These are phyloP conservation scores for Synergus itoensis DNA, from an alignment of 2,888 invertebrate genomes.

Conservation along the genomic window DNA sequence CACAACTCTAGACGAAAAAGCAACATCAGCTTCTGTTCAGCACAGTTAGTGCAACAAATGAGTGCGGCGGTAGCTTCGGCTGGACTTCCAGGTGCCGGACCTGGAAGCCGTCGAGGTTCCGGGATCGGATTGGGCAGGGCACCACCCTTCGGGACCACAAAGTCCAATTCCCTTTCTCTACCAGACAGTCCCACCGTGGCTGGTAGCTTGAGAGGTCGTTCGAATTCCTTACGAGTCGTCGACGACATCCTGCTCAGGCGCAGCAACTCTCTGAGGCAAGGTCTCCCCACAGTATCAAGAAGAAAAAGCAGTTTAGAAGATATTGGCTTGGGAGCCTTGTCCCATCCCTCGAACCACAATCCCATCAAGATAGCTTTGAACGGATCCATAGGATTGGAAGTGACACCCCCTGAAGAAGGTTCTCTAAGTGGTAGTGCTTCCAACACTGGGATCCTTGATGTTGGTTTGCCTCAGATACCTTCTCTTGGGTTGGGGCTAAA, in stretches of 20 bases:
- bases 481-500: constrained; percentile 60
- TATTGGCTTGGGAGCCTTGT: constrained; percentile 84
- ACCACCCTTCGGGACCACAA: constrained; percentile 89
- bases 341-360: constrained; percentile 86
- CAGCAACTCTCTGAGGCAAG: constrained; percentile 91
- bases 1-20: constrained; percentile 95
- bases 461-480: constrained; percentile 77
- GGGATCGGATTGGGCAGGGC: constrained; percentile 85
- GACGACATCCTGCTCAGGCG: constrained; percentile 91
- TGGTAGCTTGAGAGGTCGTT: constrained; percentile 88
- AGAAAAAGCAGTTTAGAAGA: constrained; percentile 92
- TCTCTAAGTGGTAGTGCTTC: constrained; percentile 76
- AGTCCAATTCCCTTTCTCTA: constrained; percentile 92
- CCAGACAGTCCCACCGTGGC: constrained; percentile 93
- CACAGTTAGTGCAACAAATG: constrained; percentile 85
- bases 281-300: constrained; percentile 84
- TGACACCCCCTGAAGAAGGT: constrained; percentile 81
- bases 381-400: constrained; percentile 91
- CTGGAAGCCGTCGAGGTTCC: constrained; percentile 85
- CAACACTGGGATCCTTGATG: constrained; percentile 80
- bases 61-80: constrained; percentile 79
- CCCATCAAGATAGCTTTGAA: constrained; percentile 92
- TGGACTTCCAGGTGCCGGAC: constrained; percentile 68
- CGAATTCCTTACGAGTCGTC: constrained; percentile 91
- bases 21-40: constrained; percentile 94